Conservation (phyloP, 2,888 invertebrate genomes). For the Micropterix aruncella region DNA sequence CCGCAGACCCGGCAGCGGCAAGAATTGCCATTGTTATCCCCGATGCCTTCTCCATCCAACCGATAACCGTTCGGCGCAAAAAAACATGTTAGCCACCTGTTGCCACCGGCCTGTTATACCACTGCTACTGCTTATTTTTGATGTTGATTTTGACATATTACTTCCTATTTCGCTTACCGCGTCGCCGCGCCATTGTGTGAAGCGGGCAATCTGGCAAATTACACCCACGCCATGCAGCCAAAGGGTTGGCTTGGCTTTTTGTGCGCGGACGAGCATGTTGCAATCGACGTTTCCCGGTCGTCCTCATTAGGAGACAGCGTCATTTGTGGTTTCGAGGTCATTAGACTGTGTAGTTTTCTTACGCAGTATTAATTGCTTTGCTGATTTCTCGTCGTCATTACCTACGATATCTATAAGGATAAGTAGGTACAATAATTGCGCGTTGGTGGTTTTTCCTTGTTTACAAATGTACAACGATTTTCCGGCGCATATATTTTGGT, state of each 20-base stretch:
- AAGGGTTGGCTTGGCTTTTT: not conserved
- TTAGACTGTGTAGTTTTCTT: too few species aligned
- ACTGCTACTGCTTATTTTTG: not conserved
- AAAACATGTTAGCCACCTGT: not conserved
- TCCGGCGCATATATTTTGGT: too few species aligned
- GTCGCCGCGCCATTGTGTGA: not conserved
- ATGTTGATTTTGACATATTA: not conserved
- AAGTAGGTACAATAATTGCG: too few species aligned
- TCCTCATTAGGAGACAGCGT: not conserved
- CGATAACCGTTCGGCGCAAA: not conserved
- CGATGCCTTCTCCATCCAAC: not conserved
- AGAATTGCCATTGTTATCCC: not conserved
- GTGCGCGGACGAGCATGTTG: not conserved
- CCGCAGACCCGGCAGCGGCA: not conserved
- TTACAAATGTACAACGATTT: too few species aligned
- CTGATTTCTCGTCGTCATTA: too few species aligned
- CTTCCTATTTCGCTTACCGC: not conserved
- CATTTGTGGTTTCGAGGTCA: not conserved
- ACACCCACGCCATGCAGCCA: not conserved
- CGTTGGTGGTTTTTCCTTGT: too few species aligned
- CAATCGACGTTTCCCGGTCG: not conserved
- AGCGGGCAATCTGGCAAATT: not conserved
- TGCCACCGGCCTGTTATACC: too few species aligned
- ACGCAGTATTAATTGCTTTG: too few species aligned
- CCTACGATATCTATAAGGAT: too few species aligned